Percentiles rank a stretch among this genome's conserved stretches.
Evolutionary conservation across 2,113 vertebrate species (phyloP).

Genomic region (Craseonycteris thonglongyai): DNA sequence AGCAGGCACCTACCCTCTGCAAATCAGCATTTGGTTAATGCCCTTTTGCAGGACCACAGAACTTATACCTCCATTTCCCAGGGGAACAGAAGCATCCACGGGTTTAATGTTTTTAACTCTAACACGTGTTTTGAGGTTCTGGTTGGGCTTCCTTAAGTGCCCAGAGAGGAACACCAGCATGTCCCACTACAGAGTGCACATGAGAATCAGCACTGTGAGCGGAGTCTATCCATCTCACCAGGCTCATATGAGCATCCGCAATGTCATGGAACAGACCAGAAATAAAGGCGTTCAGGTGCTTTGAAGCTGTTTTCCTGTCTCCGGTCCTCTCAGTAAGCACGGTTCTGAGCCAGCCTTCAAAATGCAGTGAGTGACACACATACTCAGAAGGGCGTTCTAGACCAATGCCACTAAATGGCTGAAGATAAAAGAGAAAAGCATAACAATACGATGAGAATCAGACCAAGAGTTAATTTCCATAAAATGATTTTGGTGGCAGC

Average conservation of each 20-base stretch:
- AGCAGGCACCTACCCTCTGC: not conserved
- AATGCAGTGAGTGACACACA: constrained; percentile 27
- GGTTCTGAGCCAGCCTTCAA: constrained; percentile 45
- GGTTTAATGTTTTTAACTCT: not conserved
- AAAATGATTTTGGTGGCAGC: constrained; percentile 1
- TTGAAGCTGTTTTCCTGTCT: not conserved
- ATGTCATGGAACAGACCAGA: not conserved
- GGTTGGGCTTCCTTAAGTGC: not conserved
- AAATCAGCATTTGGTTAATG: not conserved
- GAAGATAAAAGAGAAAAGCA: constrained; percentile 52
- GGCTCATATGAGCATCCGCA: not conserved
- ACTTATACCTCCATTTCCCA: not conserved
- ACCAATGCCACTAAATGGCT: constrained; percentile 32
- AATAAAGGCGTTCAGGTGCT: not conserved
- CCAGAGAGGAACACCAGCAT: not conserved
- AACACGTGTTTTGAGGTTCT: not conserved
- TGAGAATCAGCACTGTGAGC: not conserved
- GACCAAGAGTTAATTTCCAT: constrained; percentile 58
- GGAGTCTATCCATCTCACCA: rapidly evolving
- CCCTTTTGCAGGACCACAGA: not conserved
- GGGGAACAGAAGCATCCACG: not conserved
- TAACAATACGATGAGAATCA: constrained; percentile 46
- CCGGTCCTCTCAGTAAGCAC: not conserved
- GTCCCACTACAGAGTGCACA: not conserved
- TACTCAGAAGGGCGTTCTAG: constrained; percentile 46